Base-by-base conservation (phyloP, 2,113 vertebrate species). In the Proterorhinus semilunaris region DNA sequence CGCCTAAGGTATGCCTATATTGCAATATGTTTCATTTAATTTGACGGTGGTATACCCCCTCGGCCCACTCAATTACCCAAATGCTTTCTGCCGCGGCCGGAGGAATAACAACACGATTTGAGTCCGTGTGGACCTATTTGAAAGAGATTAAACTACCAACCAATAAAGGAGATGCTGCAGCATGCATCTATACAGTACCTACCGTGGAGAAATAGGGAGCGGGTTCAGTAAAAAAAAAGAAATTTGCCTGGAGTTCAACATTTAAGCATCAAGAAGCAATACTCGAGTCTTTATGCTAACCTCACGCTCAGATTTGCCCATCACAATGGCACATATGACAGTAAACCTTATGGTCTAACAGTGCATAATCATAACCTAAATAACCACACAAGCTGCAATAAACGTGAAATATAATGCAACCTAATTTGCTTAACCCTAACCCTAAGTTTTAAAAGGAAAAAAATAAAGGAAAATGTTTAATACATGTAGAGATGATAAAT, bases 121-220 rank as follows among this genome's bases (percentile, higher is more conserved):
- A 77, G 58, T 85, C 68, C 71, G 74, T 67, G 58, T 46, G 68
- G 76, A 74, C 72, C 71, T 78, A 74, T 86, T 87, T 83, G 72
- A 67, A 66, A 66, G 54, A 74, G 79, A 89, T 85, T 86, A 86
- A 74, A 83, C 49, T 68, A 65, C 76, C 78, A 79, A 70, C 84
- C 88, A 84, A 90, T 90, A 87, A 85, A 84, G 65, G 80, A 72
- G 71, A 62, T 72, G 78, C 84, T 86, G 79, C 67, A 55, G 80
- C 72, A 75, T 85, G 79, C 80, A 79, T 82, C 76, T 50, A 50
- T 50, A 50, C 6, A n/a, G n/a, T n/a, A n/a, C n/a, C 1, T 51
- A 15, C 13, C 2, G 6, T 6, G n/a, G n/a, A 17, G 17, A 74
- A 69, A 66, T 63, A 17, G 66, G 49, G 83, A 53, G 71, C 79